Evolutionary conservation across 2,113 vertebrate genomes (phyloP).

Genomic region (Nesogale talazaci): DNA sequence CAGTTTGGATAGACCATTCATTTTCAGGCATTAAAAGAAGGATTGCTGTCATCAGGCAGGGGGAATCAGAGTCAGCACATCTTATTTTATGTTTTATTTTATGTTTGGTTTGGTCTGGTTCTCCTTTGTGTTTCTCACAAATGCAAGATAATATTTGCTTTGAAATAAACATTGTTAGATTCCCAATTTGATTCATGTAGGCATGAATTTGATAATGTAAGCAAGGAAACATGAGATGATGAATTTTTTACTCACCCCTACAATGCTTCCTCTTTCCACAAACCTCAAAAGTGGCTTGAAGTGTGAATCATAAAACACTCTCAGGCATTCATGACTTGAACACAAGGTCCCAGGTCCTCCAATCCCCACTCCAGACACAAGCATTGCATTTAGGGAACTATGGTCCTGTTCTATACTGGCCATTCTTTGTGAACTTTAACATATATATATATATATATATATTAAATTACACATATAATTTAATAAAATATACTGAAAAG

Average conservation of each 20-base stretch:
- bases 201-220: too few relatives aligned
- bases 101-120: slow-evolving; percentile 66
- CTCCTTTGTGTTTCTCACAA: slow-evolving; percentile 23
- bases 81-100: slow-evolving; percentile 73
- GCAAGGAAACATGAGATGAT: background rate
- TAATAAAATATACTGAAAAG: background rate
- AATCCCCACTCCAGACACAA: background rate
- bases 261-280: background rate
- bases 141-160: slow-evolving; percentile 29
- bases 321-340: background rate
- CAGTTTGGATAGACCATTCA: slow-evolving; percentile 84
- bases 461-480: too few relatives aligned
- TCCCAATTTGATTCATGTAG: slow-evolving; percentile 7
- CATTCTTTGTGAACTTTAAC: background rate
- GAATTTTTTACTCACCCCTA: background rate
- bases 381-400: background rate
- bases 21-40: slow-evolving; percentile 81
- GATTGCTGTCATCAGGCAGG: slow-evolving; percentile 80
- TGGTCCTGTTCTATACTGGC: background rate
- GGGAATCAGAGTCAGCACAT: slow-evolving; percentile 82
- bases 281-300: background rate
- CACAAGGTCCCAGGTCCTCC: background rate
- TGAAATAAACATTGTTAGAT: slow-evolving; percentile 47
- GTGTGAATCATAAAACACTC: background rate
- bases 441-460: background rate